phyloP scores from a whole-genome alignment of 2,797 vertebrate genomes.

The Sebastes cheni region DNA sequence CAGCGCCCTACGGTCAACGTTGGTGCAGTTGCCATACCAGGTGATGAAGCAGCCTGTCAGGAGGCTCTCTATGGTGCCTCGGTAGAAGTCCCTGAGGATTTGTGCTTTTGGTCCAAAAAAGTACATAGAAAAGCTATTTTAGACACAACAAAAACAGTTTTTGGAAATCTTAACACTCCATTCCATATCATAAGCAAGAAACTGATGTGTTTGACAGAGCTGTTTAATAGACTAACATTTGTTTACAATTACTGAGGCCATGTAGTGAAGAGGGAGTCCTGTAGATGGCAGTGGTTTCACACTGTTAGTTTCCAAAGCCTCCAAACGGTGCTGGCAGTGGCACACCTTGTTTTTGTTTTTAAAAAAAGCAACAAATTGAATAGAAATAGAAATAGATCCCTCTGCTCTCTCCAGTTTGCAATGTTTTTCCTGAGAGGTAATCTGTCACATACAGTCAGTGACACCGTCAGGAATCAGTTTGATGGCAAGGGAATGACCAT shows the following conservation, averaged over 20 bases:
- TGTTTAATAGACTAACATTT: not conserved
- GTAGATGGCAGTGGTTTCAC: slow-evolving; percentile 71
- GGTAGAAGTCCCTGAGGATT: too few species aligned
- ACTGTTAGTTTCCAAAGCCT: not conserved
- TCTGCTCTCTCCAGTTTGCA: not conserved
- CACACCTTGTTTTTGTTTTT: slow-evolving; percentile 34
- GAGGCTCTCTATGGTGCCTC: too few species aligned
- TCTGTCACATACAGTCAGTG: not conserved
- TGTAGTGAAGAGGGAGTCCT: slow-evolving; percentile 40
- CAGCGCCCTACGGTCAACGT: too few species aligned
- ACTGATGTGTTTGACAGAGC: not conserved
- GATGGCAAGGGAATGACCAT: not conserved
- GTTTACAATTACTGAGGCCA: not conserved
- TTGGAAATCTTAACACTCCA: not conserved
- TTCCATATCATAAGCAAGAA: not conserved
- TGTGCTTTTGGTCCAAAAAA: not conserved
- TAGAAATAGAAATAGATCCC: not conserved
- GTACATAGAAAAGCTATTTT: not conserved
- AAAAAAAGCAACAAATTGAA: slow-evolving; percentile 10
- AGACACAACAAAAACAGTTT: too few species aligned
- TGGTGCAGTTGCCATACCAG: too few species aligned
- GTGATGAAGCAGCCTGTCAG: too few species aligned
- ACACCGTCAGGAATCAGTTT: not conserved
- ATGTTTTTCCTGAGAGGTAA: not conserved
- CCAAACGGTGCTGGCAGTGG: not conserved